Percentiles rank a stretch among this genome's conserved stretches.
These are phyloP conservation scores for Palloptera scutellata DNA, from an alignment of 2,888 invertebrate genomes.

Conservation along the genomic window DNA sequence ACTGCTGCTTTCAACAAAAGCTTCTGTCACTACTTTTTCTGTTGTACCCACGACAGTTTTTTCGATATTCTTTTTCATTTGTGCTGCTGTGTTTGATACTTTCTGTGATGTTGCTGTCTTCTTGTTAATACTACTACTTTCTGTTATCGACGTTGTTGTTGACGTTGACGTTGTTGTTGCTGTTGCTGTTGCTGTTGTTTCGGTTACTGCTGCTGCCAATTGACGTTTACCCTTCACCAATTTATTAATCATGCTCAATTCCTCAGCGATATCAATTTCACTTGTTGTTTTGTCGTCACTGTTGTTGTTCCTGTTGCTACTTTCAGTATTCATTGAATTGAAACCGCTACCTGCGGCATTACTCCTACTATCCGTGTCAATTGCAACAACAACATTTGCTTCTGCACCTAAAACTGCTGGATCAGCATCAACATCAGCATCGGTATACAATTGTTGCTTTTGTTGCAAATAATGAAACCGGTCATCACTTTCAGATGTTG, in stretches of 20 bases:
- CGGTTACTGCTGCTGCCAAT: slow-evolving; percentile 37
- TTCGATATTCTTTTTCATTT: slow-evolving; percentile 30
- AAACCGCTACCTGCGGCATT: not conserved
- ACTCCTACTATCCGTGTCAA: not conserved
- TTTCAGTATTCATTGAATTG: not conserved
- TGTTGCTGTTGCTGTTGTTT: slow-evolving; percentile 36
- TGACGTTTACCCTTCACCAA: slow-evolving; percentile 55
- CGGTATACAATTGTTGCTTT: slow-evolving; percentile 10
- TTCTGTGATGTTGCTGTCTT: slow-evolving; percentile 4
- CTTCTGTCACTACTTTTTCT: not conserved
- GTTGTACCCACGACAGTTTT: slow-evolving; percentile 6
- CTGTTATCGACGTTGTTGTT: slow-evolving; percentile 22
- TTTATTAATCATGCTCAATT: slow-evolving; percentile 58
- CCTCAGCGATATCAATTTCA: slow-evolving; percentile 52
- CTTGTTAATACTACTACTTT: not conserved
- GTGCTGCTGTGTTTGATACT: slow-evolving; percentile 6
- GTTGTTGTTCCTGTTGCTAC: not conserved
- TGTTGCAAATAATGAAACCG: slow-evolving; percentile 49
- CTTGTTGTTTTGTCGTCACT: slow-evolving; percentile 33
- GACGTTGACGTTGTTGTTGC: slow-evolving; percentile 31
- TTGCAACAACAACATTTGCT: not conserved
- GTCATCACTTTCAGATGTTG: slow-evolving; percentile 41
- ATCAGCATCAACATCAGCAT: not conserved
- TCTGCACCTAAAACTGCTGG: not conserved
- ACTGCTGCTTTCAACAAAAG: slow-evolving; percentile 19